Evolutionary conservation across 2,888 invertebrate species (phyloP).

Genomic region (Amiota communis): DNA sequence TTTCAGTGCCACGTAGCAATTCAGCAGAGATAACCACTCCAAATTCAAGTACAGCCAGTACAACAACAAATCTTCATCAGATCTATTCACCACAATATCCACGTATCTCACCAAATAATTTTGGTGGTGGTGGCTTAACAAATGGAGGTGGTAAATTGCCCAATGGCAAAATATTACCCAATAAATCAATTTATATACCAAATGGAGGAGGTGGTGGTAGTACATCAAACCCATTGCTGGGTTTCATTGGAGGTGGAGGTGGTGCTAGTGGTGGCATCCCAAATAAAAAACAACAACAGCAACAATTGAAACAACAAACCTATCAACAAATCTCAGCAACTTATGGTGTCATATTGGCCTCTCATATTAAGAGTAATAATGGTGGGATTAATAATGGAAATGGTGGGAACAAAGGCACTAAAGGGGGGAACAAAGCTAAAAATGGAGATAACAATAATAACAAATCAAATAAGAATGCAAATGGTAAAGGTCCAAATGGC

Average conservation of each 20-base stretch:
- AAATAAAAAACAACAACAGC: constrained; percentile 49
- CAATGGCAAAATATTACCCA: constrained; percentile 54
- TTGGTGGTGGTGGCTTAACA: constrained; percentile 44
- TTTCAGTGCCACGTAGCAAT: constrained; percentile 71
- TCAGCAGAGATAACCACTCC: constrained; percentile 68
- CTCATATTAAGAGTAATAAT: constrained; percentile 47
- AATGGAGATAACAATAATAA: constrained; percentile 47
- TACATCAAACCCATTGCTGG: constrained; percentile 54
- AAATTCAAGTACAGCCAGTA: constrained; percentile 60
- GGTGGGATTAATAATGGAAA: constrained; percentile 45
- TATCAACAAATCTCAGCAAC: constrained; percentile 70
- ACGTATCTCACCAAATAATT: constrained; percentile 67
- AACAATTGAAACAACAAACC: constrained; percentile 57
- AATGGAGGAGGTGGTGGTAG: constrained; percentile 37
- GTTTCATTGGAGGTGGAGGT: constrained; percentile 40
- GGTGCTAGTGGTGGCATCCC: constrained; percentile 35
- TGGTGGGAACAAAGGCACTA: constrained; percentile 41
- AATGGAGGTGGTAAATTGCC: constrained; percentile 56
- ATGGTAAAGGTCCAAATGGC: constrained; percentile 45
- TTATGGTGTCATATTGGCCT: constrained; percentile 64
- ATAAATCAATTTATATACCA: constrained; percentile 61
- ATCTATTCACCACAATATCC: constrained; percentile 71
- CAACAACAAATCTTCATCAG: constrained; percentile 69
- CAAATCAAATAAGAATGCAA: constrained; percentile 41
- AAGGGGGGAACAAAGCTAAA: constrained; percentile 43